A percentile compares a stretch with the other conserved stretches of the same genome.
These are phyloP conservation scores for Papilio xuthus DNA, from an alignment of 1,140 invertebrate species.

Conservation along the genomic window DNA sequence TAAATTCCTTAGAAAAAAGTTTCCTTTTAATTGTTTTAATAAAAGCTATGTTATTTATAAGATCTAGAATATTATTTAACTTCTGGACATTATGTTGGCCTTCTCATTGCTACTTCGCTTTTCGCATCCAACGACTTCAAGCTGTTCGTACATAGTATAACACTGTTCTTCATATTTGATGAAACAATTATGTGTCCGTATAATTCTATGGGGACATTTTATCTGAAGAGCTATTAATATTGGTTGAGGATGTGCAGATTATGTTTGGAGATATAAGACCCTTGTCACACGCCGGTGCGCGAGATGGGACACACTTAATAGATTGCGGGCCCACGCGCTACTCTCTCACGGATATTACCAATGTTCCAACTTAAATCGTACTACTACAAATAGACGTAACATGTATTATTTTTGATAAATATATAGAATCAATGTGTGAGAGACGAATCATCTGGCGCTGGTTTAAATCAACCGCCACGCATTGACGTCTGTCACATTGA, in stretches of 20 bases:
- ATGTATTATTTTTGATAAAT: neutral
- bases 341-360: neutral
- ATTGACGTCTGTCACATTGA: too few relatives aligned
- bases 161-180: too few relatives aligned
- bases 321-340: neutral
- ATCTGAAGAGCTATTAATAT: neutral
- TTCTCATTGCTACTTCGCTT: too few relatives aligned
- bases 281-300: constrained; percentile 5
- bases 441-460: too few relatives aligned
- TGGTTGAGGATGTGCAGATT: neutral
- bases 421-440: too few relatives aligned
- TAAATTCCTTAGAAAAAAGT: neutral
- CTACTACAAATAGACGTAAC: neutral
- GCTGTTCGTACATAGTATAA: too few relatives aligned
- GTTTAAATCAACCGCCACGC: too few relatives aligned
- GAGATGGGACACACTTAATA: constrained; percentile 5
- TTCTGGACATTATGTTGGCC: too few relatives aligned
- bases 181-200: neutral
- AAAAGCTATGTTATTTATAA: neutral
- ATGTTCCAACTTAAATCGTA: neutral
- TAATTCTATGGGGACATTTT: neutral
- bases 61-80: neutral
- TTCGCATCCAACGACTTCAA: too few relatives aligned
- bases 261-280: neutral
- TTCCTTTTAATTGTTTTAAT: neutral